These are phyloP conservation scores for Leguminivora glycinivorella DNA, from an alignment of 1,140 invertebrate species.

Conservation along the genomic window DNA sequence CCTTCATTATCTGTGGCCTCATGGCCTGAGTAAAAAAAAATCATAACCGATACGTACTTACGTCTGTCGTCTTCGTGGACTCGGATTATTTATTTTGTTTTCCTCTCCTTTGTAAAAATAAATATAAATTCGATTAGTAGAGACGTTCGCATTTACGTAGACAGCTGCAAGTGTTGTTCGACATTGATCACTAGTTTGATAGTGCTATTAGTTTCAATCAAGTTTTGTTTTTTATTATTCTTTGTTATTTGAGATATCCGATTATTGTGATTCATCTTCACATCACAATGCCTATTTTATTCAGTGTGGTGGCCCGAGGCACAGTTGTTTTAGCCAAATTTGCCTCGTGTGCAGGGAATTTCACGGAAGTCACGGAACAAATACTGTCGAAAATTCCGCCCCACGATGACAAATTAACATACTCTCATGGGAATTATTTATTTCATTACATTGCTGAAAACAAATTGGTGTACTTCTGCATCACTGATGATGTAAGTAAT, in stretches of 20 bases:
- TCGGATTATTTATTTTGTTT: constrained; percentile 22
- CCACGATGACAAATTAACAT: constrained; percentile 93
- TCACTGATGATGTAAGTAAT: constrained; percentile 95
- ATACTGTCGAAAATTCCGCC: constrained; percentile 91
- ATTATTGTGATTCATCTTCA: constrained; percentile 34
- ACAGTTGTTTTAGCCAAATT: constrained; percentile 92
- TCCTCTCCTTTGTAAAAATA: constrained; percentile 2
- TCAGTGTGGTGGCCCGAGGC: constrained; percentile 92
- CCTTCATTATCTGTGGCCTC: neutral
- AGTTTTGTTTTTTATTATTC: neutral
- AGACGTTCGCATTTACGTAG: neutral
- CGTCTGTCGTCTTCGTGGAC: neutral
- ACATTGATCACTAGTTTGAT: neutral
- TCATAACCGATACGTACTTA: neutral
- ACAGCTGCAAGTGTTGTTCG: neutral
- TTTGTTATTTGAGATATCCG: constrained; percentile 22
- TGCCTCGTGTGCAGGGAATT: constrained; percentile 95
- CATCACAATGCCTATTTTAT: constrained; percentile 89
- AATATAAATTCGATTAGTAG: constrained; percentile 23
- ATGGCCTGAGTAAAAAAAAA: constrained; percentile 17
- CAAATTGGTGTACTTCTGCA: constrained; percentile 94
- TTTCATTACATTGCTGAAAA: constrained; percentile 96
- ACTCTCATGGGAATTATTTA: constrained; percentile 94
- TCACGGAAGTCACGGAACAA: constrained; percentile 95
- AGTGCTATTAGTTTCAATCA: neutral